phyloP scores from a whole-genome alignment of 1,140 invertebrate genomes.

The Phocides pigmalion region DNA sequence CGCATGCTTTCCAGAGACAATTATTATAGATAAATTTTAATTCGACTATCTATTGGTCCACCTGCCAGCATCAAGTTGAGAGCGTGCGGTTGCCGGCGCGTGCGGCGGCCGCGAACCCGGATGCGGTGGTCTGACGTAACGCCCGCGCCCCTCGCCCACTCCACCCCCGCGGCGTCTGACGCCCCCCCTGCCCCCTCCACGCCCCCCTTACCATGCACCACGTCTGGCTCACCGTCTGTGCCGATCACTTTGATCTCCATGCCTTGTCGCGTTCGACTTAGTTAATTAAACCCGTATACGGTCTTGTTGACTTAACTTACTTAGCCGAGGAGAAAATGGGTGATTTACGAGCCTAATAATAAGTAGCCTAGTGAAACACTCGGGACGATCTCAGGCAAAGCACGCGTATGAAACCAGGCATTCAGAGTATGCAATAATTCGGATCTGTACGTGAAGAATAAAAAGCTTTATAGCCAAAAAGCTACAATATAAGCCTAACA shows the following conservation, averaged over 20 bases:
- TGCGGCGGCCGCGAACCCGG: constrained; percentile 78
- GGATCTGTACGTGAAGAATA: too few relatives aligned
- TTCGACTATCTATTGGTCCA: constrained; percentile 32
- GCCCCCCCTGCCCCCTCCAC: constrained; percentile 22
- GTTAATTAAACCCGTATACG: constrained; percentile 61
- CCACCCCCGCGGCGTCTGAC: constrained; percentile 41
- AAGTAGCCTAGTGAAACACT: background rate
- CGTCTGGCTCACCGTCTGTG: constrained; percentile 73
- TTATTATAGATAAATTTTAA: constrained; percentile 7
- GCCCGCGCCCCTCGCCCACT: constrained; percentile 55
- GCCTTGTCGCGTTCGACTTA: constrained; percentile 47
- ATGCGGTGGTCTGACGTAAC: constrained; percentile 73
- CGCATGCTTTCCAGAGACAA: too few relatives aligned
- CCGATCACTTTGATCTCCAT: constrained; percentile 49
- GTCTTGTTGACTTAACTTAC: constrained; percentile 9
- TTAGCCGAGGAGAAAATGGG: constrained; percentile 12
- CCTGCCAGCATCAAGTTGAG: constrained; percentile 31
- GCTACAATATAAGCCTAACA: background rate
- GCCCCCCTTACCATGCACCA: constrained; percentile 47
- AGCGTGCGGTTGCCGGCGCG: constrained; percentile 45
- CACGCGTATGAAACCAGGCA: background rate
- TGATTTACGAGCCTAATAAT: background rate
- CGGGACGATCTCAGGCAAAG: background rate
- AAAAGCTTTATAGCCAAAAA: background rate
- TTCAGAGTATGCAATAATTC: too few relatives aligned